Percentiles rank a stretch among this genome's conserved stretches.
Evolutionary conservation across 1,140 invertebrate species (phyloP).

Genomic region (Lasaia peninsularis): DNA sequence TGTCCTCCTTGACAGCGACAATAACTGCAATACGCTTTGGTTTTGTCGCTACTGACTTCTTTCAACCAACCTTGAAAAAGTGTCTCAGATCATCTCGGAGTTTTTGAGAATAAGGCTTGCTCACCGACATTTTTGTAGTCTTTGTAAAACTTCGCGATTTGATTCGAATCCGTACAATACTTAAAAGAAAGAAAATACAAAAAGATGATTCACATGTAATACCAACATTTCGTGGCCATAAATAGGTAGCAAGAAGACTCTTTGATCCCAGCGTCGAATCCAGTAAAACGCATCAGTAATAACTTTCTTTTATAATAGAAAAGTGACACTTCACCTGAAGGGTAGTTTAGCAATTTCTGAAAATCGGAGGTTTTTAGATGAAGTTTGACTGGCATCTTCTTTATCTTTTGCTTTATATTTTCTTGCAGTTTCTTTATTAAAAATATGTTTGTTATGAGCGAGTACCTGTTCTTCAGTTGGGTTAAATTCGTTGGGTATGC

Average conservation of each 20-base stretch:
- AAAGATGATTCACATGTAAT: too few species aligned
- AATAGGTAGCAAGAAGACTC: background rate
- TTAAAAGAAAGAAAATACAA: too few species aligned
- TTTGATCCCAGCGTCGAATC: background rate
- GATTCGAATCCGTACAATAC: too few species aligned
- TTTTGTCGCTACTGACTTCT: background rate
- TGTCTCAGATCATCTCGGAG: background rate
- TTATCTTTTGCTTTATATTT: too few species aligned
- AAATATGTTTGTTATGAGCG: too few species aligned
- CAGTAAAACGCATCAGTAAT: background rate
- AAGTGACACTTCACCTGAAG: background rate
- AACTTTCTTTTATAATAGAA: constrained; percentile 2
- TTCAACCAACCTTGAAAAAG: background rate
- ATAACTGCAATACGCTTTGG: background rate
- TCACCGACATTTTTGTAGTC: background rate
- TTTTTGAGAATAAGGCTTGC: background rate
- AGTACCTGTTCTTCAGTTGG: too few species aligned
- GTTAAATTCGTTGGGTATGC: background rate
- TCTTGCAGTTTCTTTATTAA: too few species aligned
- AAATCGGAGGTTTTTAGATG: background rate
- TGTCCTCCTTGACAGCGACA: background rate
- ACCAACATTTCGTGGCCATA: background rate
- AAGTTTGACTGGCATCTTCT: background rate
- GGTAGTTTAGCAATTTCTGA: background rate
- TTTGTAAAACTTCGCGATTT: too few species aligned